These are phyloP conservation scores for Lycaon pictus DNA, from an alignment of 2,113 vertebrate species.

Conservation along the genomic window DNA sequence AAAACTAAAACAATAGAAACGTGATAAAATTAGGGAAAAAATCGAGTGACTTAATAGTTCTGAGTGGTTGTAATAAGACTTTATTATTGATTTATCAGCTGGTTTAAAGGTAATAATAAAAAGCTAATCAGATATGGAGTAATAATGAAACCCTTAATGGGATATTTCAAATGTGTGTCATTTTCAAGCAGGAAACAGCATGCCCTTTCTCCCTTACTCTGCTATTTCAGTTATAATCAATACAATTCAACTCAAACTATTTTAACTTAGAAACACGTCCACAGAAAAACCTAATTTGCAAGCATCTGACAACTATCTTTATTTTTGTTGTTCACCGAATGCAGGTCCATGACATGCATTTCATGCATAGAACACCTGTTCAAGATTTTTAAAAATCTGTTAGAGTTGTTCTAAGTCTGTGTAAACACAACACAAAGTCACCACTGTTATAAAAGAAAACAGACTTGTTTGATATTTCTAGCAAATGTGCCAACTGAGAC, in stretches of 20 bases:
- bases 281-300: neutral
- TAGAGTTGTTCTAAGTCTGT: neutral
- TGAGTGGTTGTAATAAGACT: neutral
- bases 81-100: neutral
- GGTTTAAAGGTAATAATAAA: neutral
- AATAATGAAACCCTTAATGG: neutral
- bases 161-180: neutral
- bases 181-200: neutral
- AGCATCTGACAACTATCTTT: neutral
- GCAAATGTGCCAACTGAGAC: rapidly evolving
- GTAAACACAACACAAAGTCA: rapidly evolving
- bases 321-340: neutral
- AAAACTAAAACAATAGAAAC: neutral
- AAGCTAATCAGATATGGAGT: no score
- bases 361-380: neutral
- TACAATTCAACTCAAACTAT: neutral
- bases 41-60: neutral
- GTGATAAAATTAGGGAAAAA: neutral
- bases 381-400: neutral
- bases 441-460: neutral
- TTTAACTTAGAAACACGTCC: neutral
- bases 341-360: no score
- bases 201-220: neutral
- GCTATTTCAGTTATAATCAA: neutral
- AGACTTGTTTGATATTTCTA: neutral